Evolutionary conservation across 35 echinoderm and acorn worm genomes (phyloP).

Genomic region (Ptychodera flava): DNA sequence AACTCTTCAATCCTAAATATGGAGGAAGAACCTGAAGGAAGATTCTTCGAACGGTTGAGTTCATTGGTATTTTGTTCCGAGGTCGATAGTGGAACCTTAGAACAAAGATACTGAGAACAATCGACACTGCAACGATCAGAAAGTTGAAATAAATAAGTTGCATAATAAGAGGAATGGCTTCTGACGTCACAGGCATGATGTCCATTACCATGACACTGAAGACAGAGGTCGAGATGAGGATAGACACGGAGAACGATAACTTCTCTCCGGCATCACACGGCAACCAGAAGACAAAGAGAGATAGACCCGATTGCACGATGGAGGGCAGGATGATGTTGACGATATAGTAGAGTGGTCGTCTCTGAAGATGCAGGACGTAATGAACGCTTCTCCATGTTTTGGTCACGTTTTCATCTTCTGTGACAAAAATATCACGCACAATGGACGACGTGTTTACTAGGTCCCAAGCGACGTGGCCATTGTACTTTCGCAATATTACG

Average conservation of each 20-base stretch:
- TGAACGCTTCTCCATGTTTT: no score
- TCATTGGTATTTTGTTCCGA: background rate
- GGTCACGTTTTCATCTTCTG: no score
- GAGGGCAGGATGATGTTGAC: background rate
- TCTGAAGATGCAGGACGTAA: no score
- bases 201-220: background rate
- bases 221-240: background rate
- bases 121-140: background rate
- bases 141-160: background rate
- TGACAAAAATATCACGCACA: no score
- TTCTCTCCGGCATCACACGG: background rate
- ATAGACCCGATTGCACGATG: background rate
- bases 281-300: background rate
- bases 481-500: no score
- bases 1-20: no score
- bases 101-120: background rate
- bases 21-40: background rate
- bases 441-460: no score
- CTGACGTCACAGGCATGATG: background rate
- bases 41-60: background rate
- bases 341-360: background rate
- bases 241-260: background rate
- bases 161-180: background rate
- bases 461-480: no score
- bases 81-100: background rate